These are phyloP conservation scores for Cheumatopsyche charites DNA, from an alignment of 1,140 invertebrate species.

Conservation along the genomic window DNA sequence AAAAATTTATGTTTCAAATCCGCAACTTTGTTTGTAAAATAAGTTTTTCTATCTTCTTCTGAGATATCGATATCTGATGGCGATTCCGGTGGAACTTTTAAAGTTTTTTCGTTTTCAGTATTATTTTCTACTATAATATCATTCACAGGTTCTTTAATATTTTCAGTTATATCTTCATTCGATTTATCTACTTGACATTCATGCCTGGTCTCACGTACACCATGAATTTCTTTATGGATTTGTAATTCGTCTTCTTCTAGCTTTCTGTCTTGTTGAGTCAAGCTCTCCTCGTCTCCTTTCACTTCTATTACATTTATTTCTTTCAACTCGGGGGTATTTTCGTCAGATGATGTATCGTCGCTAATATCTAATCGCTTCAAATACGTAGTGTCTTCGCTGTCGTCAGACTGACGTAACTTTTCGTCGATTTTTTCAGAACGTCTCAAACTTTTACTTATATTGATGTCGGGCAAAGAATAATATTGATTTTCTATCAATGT, in stretches of 20 bases:
- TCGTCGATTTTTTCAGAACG: constrained; percentile 71
- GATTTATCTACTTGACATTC: constrained; percentile 1
- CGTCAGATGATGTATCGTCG: neutral
- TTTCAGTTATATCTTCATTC: neutral
- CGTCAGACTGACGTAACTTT: constrained; percentile 62
- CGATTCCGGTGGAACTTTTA: constrained; percentile 3
- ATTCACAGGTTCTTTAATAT: constrained; percentile 10
- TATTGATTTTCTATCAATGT: constrained; percentile 69
- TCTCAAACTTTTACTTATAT: constrained; percentile 68
- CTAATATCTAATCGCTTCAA: constrained; percentile 50
- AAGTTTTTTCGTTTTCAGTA: constrained; percentile 39
- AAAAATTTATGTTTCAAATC: neutral
- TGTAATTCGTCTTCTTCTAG: constrained; percentile 34
- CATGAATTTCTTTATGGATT: constrained; percentile 33
- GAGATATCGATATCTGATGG: neutral
- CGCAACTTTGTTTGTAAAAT: constrained; percentile 11
- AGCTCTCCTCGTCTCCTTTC: constrained; percentile 24
- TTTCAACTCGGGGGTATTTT: constrained; percentile 12
- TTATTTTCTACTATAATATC: constrained; percentile 36
- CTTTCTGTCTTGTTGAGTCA: constrained; percentile 36
- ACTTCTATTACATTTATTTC: constrained; percentile 41
- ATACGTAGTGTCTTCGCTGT: constrained; percentile 56
- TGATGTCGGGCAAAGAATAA: constrained; percentile 70
- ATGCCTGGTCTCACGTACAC: neutral
- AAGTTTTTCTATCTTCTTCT: constrained; percentile 19